Evolutionary conservation across 2,888 invertebrate genomes (phyloP).

Genomic region (Rotaria macrura): DNA sequence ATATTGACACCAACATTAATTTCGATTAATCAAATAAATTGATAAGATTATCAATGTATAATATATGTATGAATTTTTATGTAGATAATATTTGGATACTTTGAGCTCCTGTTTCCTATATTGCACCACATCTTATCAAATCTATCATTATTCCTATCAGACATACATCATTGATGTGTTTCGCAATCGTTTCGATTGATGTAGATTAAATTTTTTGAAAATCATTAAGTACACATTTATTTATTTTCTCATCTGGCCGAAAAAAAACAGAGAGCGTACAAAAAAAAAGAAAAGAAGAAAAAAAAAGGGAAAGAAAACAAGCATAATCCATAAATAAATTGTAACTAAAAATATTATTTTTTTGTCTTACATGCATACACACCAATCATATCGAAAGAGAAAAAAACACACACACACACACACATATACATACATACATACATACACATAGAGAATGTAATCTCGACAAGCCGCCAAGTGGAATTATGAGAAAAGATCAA

Average conservation of each 20-base stretch:
- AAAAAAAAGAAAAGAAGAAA: not conserved
- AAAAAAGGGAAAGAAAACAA: conserved; percentile 14
- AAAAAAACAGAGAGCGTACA: not conserved
- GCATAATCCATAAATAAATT: conserved; percentile 15
- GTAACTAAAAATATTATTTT: conserved; percentile 14
- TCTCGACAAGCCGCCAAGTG: not conserved
- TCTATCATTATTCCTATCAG: too few relatives aligned
- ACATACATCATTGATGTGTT: too few relatives aligned
- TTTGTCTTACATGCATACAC: not conserved
- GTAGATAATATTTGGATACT: too few relatives aligned
- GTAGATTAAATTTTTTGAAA: not conserved
- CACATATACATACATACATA: not conserved
- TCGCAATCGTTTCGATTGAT: too few relatives aligned
- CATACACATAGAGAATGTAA: not conserved
- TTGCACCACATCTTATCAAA: too few relatives aligned
- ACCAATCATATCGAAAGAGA: not conserved
- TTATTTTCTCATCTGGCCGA: not conserved
- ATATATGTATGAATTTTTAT: too few relatives aligned
- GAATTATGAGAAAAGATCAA: not conserved
- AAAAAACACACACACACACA: not conserved
- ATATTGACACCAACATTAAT: too few relatives aligned
- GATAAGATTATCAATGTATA: too few relatives aligned
- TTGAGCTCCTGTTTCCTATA: too few relatives aligned
- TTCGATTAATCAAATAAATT: too few relatives aligned
- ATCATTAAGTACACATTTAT: conserved; percentile 5